Evolutionary conservation across 35 echinoderm and acorn worm species (phyloP).

Genomic region (Strongylocentrotus purpuratus): DNA sequence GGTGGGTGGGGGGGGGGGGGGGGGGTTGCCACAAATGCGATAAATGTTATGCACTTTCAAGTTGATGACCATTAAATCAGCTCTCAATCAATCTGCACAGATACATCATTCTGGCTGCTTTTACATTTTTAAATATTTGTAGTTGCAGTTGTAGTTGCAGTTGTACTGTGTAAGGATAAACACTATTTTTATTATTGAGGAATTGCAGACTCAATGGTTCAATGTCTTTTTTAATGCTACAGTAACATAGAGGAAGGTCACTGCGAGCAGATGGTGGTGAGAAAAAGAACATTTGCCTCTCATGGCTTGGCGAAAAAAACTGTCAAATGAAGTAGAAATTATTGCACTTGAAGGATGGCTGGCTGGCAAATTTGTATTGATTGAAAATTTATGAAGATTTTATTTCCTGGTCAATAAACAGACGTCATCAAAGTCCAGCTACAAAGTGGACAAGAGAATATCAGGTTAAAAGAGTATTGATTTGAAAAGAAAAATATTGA

Average conservation of each 20-base stretch:
- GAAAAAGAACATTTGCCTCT: not conserved
- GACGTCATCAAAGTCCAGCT: not conserved
- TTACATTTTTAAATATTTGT: no score
- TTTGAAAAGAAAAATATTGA: not conserved
- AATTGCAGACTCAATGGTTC: no score
- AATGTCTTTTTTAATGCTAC: not conserved
- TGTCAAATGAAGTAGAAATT: conserved; percentile 4
- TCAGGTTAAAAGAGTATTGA: not conserved
- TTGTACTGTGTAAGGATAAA: no score
- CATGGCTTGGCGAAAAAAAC: not conserved
- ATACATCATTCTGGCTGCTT: no score
- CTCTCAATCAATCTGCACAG: no score
- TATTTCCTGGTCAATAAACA: not conserved
- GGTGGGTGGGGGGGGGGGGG: no score
- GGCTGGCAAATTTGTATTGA: not conserved
- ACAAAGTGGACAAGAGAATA: not conserved
- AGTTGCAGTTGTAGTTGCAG: no score
- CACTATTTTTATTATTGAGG: no score
- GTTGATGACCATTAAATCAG: no score
- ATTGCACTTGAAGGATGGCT: not conserved
- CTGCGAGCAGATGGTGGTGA: not conserved
- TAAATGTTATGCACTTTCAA: no score
- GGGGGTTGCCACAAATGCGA: no score
- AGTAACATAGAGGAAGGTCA: not conserved
- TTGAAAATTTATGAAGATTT: conserved; percentile 5